Base-by-base conservation (phyloP, 2,113 vertebrate genomes). In the Jacana jacana region DNA sequence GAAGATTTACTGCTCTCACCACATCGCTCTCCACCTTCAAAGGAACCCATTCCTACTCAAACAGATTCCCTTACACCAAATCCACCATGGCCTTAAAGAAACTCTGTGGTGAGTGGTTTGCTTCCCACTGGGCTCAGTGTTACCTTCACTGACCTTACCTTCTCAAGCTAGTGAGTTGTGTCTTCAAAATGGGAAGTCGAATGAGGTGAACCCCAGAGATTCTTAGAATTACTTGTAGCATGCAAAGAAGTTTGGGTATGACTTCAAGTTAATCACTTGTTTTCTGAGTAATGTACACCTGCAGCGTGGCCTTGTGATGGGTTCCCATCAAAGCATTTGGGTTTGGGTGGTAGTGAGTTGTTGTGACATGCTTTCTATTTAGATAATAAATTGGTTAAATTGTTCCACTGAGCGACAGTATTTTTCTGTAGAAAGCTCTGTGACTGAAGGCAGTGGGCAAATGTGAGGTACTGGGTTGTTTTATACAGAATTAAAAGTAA, bases 361-460 rank as follows among this genome's bases (percentile, higher is more conserved):
- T 54, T 91, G 55, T 49, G 35, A 89, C 31, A 66, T 66, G 31
- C n/a, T 84, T 91, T 64, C 25, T 24, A 10, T 92, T 81, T 77
- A 77, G 79, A 46, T 54, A 65, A 46, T 33, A 37, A 68, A 33
- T 39, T 46, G 23, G 22, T 90, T 88, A 9, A 92, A 81, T 10
- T 63, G 31, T 77, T 94, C 37, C 17, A 16, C 55, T 55, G 2
- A 73, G 37, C 42, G 28, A 88, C n/a, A 40, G 3, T 80, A 40
- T 73, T 90, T 94, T 85, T 81, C 19, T 83, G 65, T 51, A 71
- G 82, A 77, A 83, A 83, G 48, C 54, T 58, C 6, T 24, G 8
- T 65, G 39, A 52, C 35, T 68, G 37, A 69, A 81, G 20, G 13
- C 23, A 68, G 61, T 48, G 31, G 24, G 33, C n/a, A 39, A 63